Base-by-base conservation (phyloP, 2,888 invertebrate genomes). In the Leptopterna dolabrata region DNA sequence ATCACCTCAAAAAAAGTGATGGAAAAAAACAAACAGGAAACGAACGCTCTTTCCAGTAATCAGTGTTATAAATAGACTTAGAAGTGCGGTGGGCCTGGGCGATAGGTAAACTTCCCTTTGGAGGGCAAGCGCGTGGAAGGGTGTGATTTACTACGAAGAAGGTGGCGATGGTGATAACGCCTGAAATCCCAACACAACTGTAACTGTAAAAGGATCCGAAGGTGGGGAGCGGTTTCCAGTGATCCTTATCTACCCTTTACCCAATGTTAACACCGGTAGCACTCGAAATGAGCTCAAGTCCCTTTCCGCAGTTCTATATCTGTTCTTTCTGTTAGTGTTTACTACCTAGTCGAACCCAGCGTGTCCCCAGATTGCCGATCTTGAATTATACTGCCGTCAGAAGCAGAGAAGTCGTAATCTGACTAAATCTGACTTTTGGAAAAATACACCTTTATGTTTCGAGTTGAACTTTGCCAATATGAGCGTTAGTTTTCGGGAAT, bases 31-130 rank as follows among this genome's bases (percentile, higher is more conserved):
- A 30, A 73, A 73, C 29, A 36, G 78, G 78, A 78, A 78, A 78
- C 24, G 78, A 45, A 45, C 41, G 45, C 45, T 78, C 78, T n/a
- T 45, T 45, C 45, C 19, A 13, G 78, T 78, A 78, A 78, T 27
- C 41, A 27, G 41, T 0, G 78, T 78, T 78, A 78, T 78, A 78
- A 78, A 78, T 78, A 78, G 27, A 16, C 41, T 0, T 30, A 29
- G 73, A 73, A 73, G 73, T 11, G 71, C 13, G 29, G 71, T 71
- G 71, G 19, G 24, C 1, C 16, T 13, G 47, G 47, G 63, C 19
- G 63, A 24, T 73, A 41, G 73, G 73, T 73, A 73, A 73, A 73
- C 73, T 73, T 73, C 73, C 73, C 36, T 36, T 73, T 24, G 11
- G 36, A 36, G 63, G 27, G 63, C 24, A 27, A 63, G 63, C 63